Base-by-base conservation (phyloP, 2,113 vertebrate species). In the Alethe castanea region DNA sequence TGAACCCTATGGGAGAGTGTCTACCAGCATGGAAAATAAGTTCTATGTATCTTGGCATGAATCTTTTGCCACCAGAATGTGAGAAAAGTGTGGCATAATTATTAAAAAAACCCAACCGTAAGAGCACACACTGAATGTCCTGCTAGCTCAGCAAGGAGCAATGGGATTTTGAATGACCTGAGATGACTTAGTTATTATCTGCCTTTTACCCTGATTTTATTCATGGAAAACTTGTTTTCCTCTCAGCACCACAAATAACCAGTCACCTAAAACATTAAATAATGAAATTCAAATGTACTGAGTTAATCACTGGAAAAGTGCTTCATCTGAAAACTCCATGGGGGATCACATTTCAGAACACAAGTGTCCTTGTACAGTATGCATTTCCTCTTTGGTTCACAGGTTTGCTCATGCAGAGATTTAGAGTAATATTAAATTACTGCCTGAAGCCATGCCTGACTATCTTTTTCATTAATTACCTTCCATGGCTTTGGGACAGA, bases 381-480 rank as follows among this genome's bases (percentile, higher is more conserved):
- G 80, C 31, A 33, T 96, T 97, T 97, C 95, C 94, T 96, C 90
- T 95, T 93, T 95, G 84, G 54, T 91, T 95, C 85, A 87, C 92
- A 77, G 74, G 84, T 93, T 97, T 95, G 87, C 47, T 95, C 94
- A 88, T 94, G 91, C 77, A 90, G 81, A 94, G 95, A 62, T 96
- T 97, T 96, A 84, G 90, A 87, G 83, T 71, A 85, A 94, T 97
- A 96, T 94, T 90, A 69, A 90, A 91, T 97, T 97, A 96, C 94
- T 73, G 93, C 94, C 95, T 89, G 81, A 97, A 97, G 94, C 72
- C 91, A 95, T 95, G 96, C 91, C 70, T 90, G 91, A 76, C 71
- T 97, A 71, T 95, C 92, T 96, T 88, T 93, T 94, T 93, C 77
- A 76, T 95, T 97, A 97, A 97, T 97, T 97, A 96, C 91, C 81